phyloP scores from a whole-genome alignment of 2,888 invertebrate genomes.

The Mythimna vitellina region DNA sequence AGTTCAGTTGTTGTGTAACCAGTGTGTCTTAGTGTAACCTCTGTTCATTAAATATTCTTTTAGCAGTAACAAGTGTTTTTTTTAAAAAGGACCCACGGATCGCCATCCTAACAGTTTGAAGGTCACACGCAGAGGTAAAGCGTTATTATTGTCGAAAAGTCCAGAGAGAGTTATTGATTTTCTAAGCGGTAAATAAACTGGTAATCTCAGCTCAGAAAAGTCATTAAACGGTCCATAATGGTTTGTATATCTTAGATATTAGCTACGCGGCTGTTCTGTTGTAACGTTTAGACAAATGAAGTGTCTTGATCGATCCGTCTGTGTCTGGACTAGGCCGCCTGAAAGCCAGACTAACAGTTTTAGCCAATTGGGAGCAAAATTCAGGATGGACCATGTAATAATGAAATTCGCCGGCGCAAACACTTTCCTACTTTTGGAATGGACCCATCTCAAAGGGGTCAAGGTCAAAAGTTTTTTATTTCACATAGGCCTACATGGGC shows the following conservation, averaged over 20 bases:
- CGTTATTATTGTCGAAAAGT: conserved; percentile 28
- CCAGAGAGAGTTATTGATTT: conserved; percentile 35
- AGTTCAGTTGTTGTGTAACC: too few relatives aligned
- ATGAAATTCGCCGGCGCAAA: background rate
- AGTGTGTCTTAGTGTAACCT: too few relatives aligned
- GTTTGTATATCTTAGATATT: conserved; percentile 22
- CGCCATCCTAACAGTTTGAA: too few relatives aligned
- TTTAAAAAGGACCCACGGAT: too few relatives aligned
- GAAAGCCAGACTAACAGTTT: conserved; percentile 31
- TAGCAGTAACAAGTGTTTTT: too few relatives aligned
- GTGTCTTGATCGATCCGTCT: conserved; percentile 50
- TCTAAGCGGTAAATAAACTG: conserved; percentile 26
- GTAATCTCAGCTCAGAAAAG: conserved; percentile 18
- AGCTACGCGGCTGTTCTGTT: conserved; percentile 17
- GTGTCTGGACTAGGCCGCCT: conserved; percentile 22
- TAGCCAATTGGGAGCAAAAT: conserved; percentile 28
- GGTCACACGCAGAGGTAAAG: conserved; percentile 33
- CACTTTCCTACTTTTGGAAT: conserved; percentile 1
- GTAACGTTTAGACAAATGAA: conserved; percentile 40
- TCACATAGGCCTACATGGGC: too few relatives aligned
- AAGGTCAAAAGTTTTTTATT: too few relatives aligned
- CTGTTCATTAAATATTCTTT: too few relatives aligned
- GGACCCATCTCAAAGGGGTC: background rate
- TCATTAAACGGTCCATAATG: conserved; percentile 20
- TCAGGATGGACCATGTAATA: conserved; percentile 18